Base-by-base conservation (phyloP, 2,888 invertebrate genomes). In the Phoenoteleia sp. region DNA sequence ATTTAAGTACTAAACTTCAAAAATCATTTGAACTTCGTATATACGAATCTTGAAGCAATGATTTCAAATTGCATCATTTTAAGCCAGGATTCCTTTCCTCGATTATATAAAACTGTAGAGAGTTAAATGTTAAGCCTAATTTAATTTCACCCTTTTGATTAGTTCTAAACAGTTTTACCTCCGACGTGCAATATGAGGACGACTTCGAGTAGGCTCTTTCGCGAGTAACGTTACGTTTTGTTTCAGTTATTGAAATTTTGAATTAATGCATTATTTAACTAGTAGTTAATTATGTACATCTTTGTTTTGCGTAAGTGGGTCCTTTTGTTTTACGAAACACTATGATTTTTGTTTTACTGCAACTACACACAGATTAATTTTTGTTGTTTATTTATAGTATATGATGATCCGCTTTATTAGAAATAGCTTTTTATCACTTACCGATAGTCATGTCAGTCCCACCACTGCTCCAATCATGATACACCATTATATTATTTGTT, bases 271-370 rank as follows among this genome's bases (percentile, higher is more conserved):
- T 76, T 76, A 79, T 67, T 80, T 54, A 58, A 36, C 72, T 77
- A 84, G 76, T 60, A 62, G 74, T 81, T 67, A 66, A 69, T 74
- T 84, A 81, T 85, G 27, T 85, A 85, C 84, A 85, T 60, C 21
- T 74, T 77, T 85, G 72, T 81, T 74, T 60, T 80, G 81, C 66
- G 84, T 81, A 45, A 71, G 58, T 72, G 76, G n/a, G n/a, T n/a
- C 72, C 80, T 42, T 62, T 76, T 75, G 75, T 29, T 29, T 79
- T 67, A 76, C 66, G 74, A 69, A 66, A 66, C 71, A 75, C 75
- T 64, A 58, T 72, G 21, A n/a, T n/a, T n/a, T n/a, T n/a, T n/a
- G n/a, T n/a, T n/a, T n/a, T n/a, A n/a, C 49, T 77, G 81, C 64
- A 75, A 81, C 77, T 81, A 84, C 80, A 76, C 80, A 81, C 62